Percentiles rank a stretch among this genome's conserved stretches.
phyloP scores from a whole-genome alignment of 2,888 invertebrate species.

The Mesochorus sp. region DNA sequence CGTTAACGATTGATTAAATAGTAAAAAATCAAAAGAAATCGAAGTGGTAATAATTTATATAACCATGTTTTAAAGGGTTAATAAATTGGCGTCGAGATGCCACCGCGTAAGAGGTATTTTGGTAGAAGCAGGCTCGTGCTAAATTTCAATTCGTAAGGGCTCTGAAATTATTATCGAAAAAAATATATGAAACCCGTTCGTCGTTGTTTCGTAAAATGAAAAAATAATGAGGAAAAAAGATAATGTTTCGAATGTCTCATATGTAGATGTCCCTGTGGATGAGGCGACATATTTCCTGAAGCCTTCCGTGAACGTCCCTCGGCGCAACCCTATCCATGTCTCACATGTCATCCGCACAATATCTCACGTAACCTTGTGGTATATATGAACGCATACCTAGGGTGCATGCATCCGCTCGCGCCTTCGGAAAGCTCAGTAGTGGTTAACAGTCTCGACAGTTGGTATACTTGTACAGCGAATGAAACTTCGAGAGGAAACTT shows the following conservation, averaged over 20 bases:
- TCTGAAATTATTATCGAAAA: too few species aligned
- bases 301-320: slow-evolving; percentile 35
- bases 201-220: too few species aligned
- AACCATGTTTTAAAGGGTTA: too few species aligned
- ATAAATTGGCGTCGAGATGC: too few species aligned
- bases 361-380: slow-evolving; percentile 54
- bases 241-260: neutral
- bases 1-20: too few species aligned
- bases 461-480: slow-evolving; percentile 3
- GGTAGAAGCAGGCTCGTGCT: too few species aligned
- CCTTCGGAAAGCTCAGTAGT: neutral
- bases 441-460: slow-evolving; percentile 27
- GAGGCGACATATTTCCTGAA: slow-evolving; percentile 40
- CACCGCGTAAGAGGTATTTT: too few species aligned
- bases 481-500: slow-evolving; percentile 30
- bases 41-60: too few species aligned
- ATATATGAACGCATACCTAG: slow-evolving; percentile 23
- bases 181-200: too few species aligned
- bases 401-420: neutral
- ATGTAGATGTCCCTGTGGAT: slow-evolving; percentile 10
- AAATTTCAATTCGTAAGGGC: too few species aligned
- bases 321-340: slow-evolving; percentile 46
- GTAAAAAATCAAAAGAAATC: too few species aligned
- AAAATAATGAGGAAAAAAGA: too few species aligned
- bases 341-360: slow-evolving; percentile 52